Evolutionary conservation across 2,888 invertebrate genomes (phyloP), one percentile per base, ranked within the genome.

Genomic region (Periphyllus acericola): DNA sequence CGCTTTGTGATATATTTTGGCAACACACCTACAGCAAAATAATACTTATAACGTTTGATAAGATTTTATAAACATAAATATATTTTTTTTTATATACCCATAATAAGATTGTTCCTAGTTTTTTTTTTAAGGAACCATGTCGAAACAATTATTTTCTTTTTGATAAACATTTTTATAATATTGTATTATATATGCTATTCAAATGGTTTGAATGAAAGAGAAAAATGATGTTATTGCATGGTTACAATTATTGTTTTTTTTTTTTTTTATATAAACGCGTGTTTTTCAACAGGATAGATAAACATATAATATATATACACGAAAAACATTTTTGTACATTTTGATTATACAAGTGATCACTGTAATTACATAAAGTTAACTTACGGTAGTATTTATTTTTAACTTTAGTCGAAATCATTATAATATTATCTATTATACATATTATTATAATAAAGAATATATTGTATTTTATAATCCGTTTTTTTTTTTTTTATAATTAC

Each of bases 21-120:
- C 36, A 83, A 83, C 46, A 46, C 14, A 46, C 29, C 25, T 36
- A 29, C 9, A n/a, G n/a, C n/a, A n/a, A n/a, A 66, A 71, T 82
- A n/a, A 40, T 29, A 78, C 19, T 6, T 52, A n/a, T 19, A 52
- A 72, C 72, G 29, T 21, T 36, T 21, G 9, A 66, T 66, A n/a
- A 83, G 11, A 46, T 34, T 34, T n/a, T 72, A 71, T 82, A 29
- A n/a, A n/a, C n/a, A n/a, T n/a, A n/a, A n/a, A n/a, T n/a, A 21
- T 60, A 40, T 60, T 60, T 82, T 71, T 68, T 52, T 76, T 40
- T 40, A 32, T 78, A 34, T 25, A 55, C 32, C n/a, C 74, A 21
- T 34, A 36, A 66, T 84, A 84, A 84, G 83, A 40, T 75, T 75
- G 83, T 84, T 84, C 83, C 75, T 84, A 84, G 83, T 75, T 76